Conservation (phyloP, 2,797 vertebrate genomes). For the Alcedo quadribrachys region DNA sequence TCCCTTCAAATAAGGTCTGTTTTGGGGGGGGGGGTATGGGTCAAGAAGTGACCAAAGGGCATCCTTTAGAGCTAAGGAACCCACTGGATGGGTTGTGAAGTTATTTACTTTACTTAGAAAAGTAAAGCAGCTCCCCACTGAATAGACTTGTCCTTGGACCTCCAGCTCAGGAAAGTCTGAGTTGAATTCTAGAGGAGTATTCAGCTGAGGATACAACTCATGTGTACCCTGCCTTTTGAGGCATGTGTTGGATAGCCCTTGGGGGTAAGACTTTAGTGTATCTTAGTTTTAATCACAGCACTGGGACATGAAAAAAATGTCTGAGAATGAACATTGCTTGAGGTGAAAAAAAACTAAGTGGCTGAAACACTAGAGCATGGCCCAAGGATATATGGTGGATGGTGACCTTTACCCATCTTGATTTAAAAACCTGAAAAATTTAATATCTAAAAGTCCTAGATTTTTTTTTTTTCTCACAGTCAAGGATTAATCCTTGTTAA, state of each 20-base stretch:
- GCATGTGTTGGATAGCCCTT: not conserved
- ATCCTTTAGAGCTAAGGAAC: not conserved
- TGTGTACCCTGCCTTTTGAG: not conserved
- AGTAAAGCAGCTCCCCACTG: not conserved
- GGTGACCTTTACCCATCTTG: not conserved
- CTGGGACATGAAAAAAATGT: not conserved
- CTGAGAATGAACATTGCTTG: not conserved
- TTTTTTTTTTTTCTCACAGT: not conserved
- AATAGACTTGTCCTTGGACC: not conserved
- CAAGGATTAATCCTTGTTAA: not conserved
- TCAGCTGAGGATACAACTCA: not conserved
- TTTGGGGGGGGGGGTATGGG: fast-evolving
- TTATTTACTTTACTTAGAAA: not conserved
- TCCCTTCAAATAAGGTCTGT: not conserved
- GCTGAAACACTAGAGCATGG: not conserved
- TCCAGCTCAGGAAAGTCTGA: not conserved
- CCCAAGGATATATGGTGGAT: not conserved
- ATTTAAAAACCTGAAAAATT: not conserved
- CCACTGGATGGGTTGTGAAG: not conserved
- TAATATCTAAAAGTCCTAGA: not conserved
- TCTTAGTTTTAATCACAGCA: not conserved
- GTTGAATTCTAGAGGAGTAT: not conserved
- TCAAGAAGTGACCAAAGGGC: not conserved
- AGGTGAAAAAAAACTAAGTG: not conserved
- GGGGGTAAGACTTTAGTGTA: not conserved